Percentiles rank a stretch among this genome's conserved stretches.
Evolutionary conservation across 2,113 vertebrate genomes (phyloP).

Genomic region (Uropsilus gracilis): DNA sequence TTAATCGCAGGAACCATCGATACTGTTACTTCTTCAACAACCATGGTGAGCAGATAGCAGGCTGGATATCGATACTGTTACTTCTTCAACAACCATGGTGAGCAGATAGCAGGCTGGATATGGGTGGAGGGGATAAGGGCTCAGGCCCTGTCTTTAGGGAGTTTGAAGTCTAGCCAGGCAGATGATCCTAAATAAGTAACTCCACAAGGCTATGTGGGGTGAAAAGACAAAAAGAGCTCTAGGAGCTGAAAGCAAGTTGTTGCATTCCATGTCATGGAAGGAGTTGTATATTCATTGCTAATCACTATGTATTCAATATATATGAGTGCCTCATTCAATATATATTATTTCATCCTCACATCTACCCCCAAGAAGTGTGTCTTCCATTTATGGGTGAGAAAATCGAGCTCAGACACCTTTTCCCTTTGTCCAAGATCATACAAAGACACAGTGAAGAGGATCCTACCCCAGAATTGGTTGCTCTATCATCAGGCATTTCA

Average conservation of each 20-base stretch:
- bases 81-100: background rate
- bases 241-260: background rate
- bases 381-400: background rate
- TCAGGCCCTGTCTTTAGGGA: background rate
- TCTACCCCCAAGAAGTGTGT: background rate
- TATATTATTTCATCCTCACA: background rate
- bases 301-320: background rate
- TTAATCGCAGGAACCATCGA: no score
- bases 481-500: no score
- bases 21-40: accelerated
- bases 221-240: background rate
- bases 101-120: background rate
- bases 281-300: background rate
- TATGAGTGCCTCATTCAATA: accelerated
- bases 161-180: background rate
- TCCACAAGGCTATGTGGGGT: background rate
- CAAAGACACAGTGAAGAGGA: background rate
- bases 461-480: background rate
- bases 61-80: no score
- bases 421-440: background rate
- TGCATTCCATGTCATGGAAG: background rate
- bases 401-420: background rate
- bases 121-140: background rate
- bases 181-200: background rate
- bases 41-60: background rate